Evolutionary conservation across 2,888 invertebrate genomes (phyloP).

Genomic region (Koerneria pararmatus): DNA sequence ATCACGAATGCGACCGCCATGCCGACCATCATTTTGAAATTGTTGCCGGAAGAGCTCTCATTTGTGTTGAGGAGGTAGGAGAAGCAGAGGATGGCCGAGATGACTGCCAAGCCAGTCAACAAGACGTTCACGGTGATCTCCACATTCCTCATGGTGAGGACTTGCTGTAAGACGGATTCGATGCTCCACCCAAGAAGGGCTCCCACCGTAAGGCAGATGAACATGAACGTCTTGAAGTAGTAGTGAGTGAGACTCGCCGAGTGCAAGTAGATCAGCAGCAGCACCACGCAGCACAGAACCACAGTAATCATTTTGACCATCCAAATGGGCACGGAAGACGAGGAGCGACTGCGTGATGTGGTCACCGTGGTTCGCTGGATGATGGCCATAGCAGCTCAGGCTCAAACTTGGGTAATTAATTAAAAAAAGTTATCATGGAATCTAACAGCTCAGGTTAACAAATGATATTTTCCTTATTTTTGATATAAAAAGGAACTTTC

Average conservation of each 20-base stretch:
- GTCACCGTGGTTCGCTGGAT: constrained; percentile 10
- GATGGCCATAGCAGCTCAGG: too few species aligned
- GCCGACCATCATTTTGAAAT: constrained; percentile 16
- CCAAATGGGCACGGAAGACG: constrained; percentile 26
- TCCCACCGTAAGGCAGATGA: constrained; percentile 22
- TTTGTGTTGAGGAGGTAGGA: constrained; percentile 7
- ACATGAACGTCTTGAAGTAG: constrained; percentile 24
- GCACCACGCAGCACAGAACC: constrained; percentile 15
- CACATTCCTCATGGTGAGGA: constrained; percentile 24
- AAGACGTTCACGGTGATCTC: constrained; percentile 20
- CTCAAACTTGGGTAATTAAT: too few species aligned
- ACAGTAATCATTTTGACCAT: constrained; percentile 22
- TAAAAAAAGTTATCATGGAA: too few species aligned
- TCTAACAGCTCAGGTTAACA: too few species aligned
- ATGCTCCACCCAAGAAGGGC: constrained; percentile 25
- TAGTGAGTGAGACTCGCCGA: background rate
- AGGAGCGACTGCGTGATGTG: too few species aligned
- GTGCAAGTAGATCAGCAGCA: constrained; percentile 17
- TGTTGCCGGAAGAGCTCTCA: constrained; percentile 1
- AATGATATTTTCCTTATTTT: too few species aligned
- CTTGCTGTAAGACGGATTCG: constrained; percentile 24
- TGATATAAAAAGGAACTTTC: too few species aligned
- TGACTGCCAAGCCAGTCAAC: constrained; percentile 11
- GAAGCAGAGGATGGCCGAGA: background rate
- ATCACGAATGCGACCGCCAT: constrained; percentile 11